Evolutionary conservation across 2,797 vertebrate species (phyloP), one percentile per base, ranked within the genome.

Genomic region (Pitangus sulphuratus): DNA sequence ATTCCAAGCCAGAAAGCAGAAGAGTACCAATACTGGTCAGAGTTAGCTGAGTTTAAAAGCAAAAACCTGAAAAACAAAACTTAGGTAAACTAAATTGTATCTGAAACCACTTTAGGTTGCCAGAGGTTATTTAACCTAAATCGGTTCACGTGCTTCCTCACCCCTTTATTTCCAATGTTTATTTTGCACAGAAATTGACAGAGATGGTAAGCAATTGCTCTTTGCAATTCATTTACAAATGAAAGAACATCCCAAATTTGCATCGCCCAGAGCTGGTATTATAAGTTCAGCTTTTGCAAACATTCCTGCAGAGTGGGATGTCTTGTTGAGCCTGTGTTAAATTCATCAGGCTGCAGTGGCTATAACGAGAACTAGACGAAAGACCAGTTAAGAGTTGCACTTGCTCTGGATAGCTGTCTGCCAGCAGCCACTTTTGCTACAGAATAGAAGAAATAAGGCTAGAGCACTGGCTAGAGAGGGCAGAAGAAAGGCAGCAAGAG

Each of bases 1-100:
- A 6, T 64, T 92, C 82, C 65, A 72, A 78, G 66, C 80, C 31
- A 93, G 25, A 92, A 90, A 76, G 37, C 44, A 81, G 61, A 96
- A 87, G 21, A 89, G 26, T 61, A 76, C 37, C 28, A 62, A 56
- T 12, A 20, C 25, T 62, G 33, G 15, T 62, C 25, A 89, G 35
- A 15, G 8, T 90, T 72, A 87, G 24, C 28, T 42, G 50, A 84
- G 21, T 65, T 69, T 65, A 81, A 94, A 91, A 89, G 21, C 21
- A 76, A 93, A 92, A 87, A 9, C 16, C 2, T 6, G 2, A 65
- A 78, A 58, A 33, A 1, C 9, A 62, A 89, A 90, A 33, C 14
- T 60, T 35, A n/a, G 4, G 25, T 25, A 64, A 54, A 7, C 33
- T 42, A 64, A 57, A 47, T 8, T 44, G 12, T 92, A 45, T 42